Conservation (phyloP, 2,888 invertebrate genomes). For the Crossocerus cetratus region DNA sequence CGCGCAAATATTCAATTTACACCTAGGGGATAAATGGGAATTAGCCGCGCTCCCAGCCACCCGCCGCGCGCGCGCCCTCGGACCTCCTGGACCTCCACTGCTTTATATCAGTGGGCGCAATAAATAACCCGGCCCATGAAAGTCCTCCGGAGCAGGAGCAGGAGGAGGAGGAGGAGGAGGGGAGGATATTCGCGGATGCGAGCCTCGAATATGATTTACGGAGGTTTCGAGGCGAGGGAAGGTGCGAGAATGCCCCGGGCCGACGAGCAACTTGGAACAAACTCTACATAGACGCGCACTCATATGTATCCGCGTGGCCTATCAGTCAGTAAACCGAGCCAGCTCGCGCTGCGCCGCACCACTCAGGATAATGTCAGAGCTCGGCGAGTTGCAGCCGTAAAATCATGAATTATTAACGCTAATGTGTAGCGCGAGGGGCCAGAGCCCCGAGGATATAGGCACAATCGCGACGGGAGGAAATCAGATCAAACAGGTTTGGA, state of each 20-base stretch:
- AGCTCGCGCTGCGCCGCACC: conserved; percentile 52
- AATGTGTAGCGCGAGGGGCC: conserved; percentile 59
- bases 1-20: conserved; percentile 41
- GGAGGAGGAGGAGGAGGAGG: too few relatives aligned
- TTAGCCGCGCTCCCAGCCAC: neutral
- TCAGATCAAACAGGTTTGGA: conserved; percentile 40
- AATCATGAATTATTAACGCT: conserved; percentile 68
- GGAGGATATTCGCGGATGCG: conserved; percentile 38
- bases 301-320: too few relatives aligned
- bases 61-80: neutral
- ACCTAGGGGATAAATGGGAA: conserved; percentile 33
- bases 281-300: too few relatives aligned
- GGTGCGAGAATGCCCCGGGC: conserved; percentile 24
- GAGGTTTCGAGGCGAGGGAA: conserved; percentile 20
- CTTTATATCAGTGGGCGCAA: conserved; percentile 25
- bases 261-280: neutral
- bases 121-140: conserved; percentile 16
- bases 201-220: conserved; percentile 41
- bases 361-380: conserved; percentile 61
- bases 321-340: neutral
- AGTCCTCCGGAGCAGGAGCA: conserved; percentile 29
- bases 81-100: conserved; percentile 6
- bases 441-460: conserved; percentile 29
- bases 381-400: conserved; percentile 63
- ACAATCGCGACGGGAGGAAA: conserved; percentile 56